These are phyloP conservation scores for Ctenopoma kingsleyae DNA, from an alignment of 2,797 vertebrate species.

Conservation along the genomic window DNA sequence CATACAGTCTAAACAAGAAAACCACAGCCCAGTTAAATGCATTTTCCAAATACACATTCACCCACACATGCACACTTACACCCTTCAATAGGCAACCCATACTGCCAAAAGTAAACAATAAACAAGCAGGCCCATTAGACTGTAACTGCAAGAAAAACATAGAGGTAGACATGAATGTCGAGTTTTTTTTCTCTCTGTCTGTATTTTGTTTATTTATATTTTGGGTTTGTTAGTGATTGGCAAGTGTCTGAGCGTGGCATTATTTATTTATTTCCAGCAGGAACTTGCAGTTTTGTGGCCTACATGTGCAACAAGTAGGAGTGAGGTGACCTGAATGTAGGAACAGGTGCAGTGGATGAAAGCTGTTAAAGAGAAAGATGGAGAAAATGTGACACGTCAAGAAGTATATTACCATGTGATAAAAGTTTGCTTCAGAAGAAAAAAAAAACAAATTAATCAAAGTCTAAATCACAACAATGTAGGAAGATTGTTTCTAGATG, in stretches of 20 bases:
- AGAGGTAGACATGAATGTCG: slow-evolving; percentile 10
- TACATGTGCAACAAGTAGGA: slow-evolving; percentile 4
- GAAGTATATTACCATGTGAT: neutral
- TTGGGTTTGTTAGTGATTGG: slow-evolving; percentile 65
- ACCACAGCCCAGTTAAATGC: slow-evolving; percentile 56
- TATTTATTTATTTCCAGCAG: slow-evolving; percentile 81
- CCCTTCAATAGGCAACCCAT: slow-evolving; percentile 49
- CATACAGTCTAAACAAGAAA: slow-evolving; percentile 59
- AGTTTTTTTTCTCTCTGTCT: slow-evolving; percentile 53
- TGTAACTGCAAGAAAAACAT: slow-evolving; percentile 66
- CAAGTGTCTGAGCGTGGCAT: slow-evolving; percentile 74
- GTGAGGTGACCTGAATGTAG: slow-evolving; percentile 36
- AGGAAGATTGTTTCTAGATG: neutral
- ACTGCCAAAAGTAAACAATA: slow-evolving; percentile 75
- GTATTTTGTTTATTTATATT: slow-evolving; percentile 76
- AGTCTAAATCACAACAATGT: neutral
- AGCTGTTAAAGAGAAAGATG: neutral
- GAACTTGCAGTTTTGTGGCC: slow-evolving; percentile 47
- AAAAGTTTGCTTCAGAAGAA: neutral
- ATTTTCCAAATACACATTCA: slow-evolving; percentile 32
- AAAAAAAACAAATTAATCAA: neutral
- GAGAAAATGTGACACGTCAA: neutral
- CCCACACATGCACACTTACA: neutral
- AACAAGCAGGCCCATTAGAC: slow-evolving; percentile 64
- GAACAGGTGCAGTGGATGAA: slow-evolving; percentile 40